Evolutionary conservation across 2,888 invertebrate genomes (phyloP), one percentile per base, ranked within the genome.

Genomic region (Masnerella sp.): DNA sequence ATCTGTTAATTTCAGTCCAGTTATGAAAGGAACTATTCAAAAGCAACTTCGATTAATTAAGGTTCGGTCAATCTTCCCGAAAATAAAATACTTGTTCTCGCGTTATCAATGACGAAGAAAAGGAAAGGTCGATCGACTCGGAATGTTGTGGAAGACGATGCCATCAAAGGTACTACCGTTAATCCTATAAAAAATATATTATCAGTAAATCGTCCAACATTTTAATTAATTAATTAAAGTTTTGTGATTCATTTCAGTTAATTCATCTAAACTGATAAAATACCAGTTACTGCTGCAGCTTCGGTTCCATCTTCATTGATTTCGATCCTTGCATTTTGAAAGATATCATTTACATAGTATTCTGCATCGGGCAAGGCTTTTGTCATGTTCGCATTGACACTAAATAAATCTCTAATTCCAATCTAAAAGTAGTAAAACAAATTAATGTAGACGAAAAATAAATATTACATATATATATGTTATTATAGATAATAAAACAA

Each of bases 241-340:
- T n/a, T n/a, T n/a, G n/a, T n/a, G n/a, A n/a, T n/a, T n/a, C n/a
- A 49, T 22, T 22, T 64, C 5, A 15, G 25, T 25, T 5, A 25
- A 5, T 25, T 25, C 25, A 25, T 47, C 30, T 15, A 18, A 51
- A 34, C 34, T 11, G 5, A 40, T 8, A 4, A 8, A 42, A 77
- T 82, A 89, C 89, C 87, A 42, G 92, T 90, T 0, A 89, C 90
- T 7, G 92, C 92, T 1, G 92, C 91, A 0, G 93, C 93, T 3
- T 90, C 86, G 0, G 93, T 92, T 40, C 93, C 93, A 12, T 88
- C 84, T 83, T 93, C 93, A 69, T 91, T 91, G 0, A 93, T 91
- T 40, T 91, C 88, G 81, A 93, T 89, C 79, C 89, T 90, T 0
- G 92, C 91, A 80, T 91, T 91, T 80, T 93, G 93, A 42, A 90